phyloP scores from a whole-genome alignment of 2,113 vertebrate genomes.

The Eidolon helvum region DNA sequence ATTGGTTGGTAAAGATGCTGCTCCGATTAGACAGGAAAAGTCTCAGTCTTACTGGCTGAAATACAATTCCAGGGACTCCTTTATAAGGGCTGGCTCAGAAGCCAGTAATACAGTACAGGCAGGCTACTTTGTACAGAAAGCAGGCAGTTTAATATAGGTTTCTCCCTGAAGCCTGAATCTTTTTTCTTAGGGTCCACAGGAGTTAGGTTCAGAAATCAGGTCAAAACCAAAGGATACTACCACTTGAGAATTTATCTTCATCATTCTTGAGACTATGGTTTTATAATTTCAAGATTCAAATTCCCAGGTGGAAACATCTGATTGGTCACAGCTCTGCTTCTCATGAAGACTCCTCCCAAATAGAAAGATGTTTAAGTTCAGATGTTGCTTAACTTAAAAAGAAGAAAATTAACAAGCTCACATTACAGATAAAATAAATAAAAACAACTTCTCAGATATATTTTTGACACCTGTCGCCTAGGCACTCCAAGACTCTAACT shows the following conservation, averaged over 20 bases:
- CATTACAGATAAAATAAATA: not conserved
- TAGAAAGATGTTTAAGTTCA: not conserved
- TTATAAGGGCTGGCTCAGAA: not conserved
- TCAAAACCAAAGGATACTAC: not conserved
- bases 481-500: not conserved
- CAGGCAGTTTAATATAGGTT: not conserved
- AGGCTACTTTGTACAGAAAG: not conserved
- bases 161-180: not conserved
- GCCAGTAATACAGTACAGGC: not conserved
- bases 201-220: not conserved
- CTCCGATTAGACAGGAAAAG: not conserved
- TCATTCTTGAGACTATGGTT: not conserved
- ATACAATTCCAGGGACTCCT: not conserved
- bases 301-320: not conserved
- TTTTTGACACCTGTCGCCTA: slow-evolving; percentile 21
- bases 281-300: not conserved
- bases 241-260: not conserved
- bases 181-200: not conserved
- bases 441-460: slow-evolving; percentile 13
- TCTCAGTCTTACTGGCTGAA: not conserved
- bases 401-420: not conserved
- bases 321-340: not conserved
- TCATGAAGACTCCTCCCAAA: not conserved
- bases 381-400: not conserved
- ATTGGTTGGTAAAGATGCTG: not conserved